phyloP scores from a whole-genome alignment of 2,797 vertebrate genomes.

The Manis pentadactyla region DNA sequence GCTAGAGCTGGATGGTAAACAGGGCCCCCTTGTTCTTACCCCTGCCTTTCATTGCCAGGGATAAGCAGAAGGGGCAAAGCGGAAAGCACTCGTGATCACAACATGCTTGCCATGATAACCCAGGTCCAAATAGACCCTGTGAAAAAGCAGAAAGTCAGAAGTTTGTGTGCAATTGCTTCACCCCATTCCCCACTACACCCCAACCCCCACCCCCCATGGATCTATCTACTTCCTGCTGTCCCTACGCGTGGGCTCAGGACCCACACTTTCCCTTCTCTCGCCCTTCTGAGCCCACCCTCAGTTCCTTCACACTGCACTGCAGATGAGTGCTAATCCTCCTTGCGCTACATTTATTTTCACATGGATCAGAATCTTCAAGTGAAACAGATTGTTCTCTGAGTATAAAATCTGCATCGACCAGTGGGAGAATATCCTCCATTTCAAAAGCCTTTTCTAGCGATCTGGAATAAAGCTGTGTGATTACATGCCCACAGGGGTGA shows the following conservation, averaged over 20 bases:
- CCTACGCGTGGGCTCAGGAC: background rate
- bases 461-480: conserved; percentile 11
- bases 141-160: background rate
- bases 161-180: background rate
- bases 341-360: background rate
- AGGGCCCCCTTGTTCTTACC: background rate
- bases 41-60: background rate
- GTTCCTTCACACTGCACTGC: background rate
- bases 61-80: conserved; percentile 32
- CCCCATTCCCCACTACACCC: background rate
- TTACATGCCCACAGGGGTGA: background rate
- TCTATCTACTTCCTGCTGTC: background rate
- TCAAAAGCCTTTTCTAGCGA: conserved; percentile 40
- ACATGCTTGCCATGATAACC: background rate
- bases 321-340: background rate
- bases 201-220: background rate
- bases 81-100: conserved; percentile 8
- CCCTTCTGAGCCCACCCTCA: background rate
- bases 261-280: background rate
- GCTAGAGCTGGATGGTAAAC: background rate
- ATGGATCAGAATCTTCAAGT: background rate
- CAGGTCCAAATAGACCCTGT: background rate
- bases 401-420: background rate
- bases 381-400: background rate
- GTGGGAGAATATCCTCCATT: conserved; percentile 11